Conservation (phyloP, 2,113 vertebrate genomes). For the Promerops cafer region DNA sequence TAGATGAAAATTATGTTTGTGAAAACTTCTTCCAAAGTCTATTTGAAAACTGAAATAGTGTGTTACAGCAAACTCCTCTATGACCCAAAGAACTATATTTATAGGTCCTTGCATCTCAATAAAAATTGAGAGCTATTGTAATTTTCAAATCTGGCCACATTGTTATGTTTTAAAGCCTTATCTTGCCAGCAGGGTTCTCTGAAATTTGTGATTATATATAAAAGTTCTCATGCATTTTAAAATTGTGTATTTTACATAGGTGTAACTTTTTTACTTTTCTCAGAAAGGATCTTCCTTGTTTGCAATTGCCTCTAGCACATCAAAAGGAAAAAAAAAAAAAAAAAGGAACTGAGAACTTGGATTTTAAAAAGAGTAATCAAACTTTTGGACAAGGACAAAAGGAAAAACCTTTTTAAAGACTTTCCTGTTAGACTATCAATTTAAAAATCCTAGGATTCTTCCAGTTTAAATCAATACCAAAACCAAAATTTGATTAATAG, state of each 20-base stretch:
- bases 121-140: not conserved
- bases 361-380: not conserved
- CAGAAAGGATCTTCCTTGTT: not conserved
- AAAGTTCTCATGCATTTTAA: not conserved
- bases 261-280: not conserved
- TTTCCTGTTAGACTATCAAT: not conserved
- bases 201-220: not conserved
- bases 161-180: not conserved
- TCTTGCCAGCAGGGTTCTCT: not conserved
- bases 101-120: not conserved
- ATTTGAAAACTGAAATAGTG: not conserved
- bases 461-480: not conserved
- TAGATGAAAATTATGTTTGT: not conserved
- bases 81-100: not conserved
- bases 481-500: not conserved
- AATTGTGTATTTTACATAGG: not conserved
- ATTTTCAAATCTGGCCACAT: not conserved
- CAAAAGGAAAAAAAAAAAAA: not conserved
- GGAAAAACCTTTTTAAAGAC: accelerated
- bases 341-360: not conserved
- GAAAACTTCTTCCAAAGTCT: not conserved
- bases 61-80: not conserved
- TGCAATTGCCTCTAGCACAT: accelerated
- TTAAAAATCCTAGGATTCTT: not conserved
- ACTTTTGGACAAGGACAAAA: not conserved